Conservation (phyloP, 1,140 invertebrate species). For the Thaumatotibia leucotreta region DNA sequence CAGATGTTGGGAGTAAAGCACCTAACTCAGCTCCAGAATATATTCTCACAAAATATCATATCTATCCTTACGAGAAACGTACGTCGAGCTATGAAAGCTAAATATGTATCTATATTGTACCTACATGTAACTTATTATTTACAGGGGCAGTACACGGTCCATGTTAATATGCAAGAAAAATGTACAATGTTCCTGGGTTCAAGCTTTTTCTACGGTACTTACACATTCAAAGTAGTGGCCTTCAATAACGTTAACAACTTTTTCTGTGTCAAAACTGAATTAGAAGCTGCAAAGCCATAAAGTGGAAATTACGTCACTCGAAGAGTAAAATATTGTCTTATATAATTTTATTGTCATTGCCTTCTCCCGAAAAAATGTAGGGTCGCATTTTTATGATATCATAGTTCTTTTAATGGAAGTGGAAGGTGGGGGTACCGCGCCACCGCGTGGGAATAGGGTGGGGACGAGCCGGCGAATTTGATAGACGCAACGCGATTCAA, state of each 20-base stretch:
- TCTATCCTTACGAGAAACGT: too few species aligned
- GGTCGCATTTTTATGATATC: conserved; percentile 10
- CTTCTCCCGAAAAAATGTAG: conserved; percentile 10
- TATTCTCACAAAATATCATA: too few species aligned
- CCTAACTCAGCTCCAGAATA: too few species aligned
- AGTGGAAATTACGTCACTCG: conserved; percentile 1
- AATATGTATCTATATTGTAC: too few species aligned
- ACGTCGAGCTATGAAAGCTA: too few species aligned
- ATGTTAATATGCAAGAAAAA: conserved; percentile 46
- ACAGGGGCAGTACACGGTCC: conserved; percentile 52
- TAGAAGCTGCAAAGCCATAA: conserved; percentile 27
- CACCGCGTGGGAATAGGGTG: conserved; percentile 4
- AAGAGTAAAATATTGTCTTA: conserved; percentile 8
- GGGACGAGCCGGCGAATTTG: conserved; percentile 32
- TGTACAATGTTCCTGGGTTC: conserved; percentile 44
- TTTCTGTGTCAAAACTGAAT: conserved; percentile 35
- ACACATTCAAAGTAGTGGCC: conserved; percentile 41
- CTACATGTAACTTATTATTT: conserved; percentile 24
- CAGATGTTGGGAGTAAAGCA: too few species aligned
- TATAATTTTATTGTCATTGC: conserved; percentile 12
- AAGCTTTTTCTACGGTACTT: conserved; percentile 55
- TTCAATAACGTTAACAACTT: conserved; percentile 51
- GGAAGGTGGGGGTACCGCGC: not conserved
- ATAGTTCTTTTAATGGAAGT: conserved; percentile 7
- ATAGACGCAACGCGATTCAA: conserved; percentile 46